Conservation (phyloP, 2,113 vertebrate genomes). For the Pomatostomus ruficeps region DNA sequence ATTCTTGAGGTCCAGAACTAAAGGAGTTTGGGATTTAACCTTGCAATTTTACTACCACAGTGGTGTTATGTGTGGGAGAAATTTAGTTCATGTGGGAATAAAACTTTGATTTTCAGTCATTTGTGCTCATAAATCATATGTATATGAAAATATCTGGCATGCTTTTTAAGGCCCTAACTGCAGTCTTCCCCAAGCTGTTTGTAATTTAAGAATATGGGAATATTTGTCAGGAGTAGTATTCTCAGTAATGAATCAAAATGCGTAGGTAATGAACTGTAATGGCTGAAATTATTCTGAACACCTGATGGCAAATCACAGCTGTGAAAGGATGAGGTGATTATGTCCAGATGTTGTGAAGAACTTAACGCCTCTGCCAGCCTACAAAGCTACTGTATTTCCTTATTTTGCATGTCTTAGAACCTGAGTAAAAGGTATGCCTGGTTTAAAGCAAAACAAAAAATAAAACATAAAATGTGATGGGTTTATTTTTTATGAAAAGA, state of each 20-base stretch:
- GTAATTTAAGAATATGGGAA: neutral
- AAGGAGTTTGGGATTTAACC: neutral
- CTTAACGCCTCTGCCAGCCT: neutral
- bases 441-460: neutral
- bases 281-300: neutral
- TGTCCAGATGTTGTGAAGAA: neutral
- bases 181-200: neutral
- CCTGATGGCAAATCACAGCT: neutral
- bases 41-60: neutral
- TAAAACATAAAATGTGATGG: neutral
- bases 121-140: neutral
- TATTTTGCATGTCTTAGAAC: neutral
- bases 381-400: neutral
- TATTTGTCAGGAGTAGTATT: neutral
- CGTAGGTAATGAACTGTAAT: neutral
- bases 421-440: neutral
- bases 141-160: neutral
- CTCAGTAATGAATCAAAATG: neutral
- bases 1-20: neutral
- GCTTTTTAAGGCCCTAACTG: neutral
- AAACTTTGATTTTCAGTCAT: neutral
- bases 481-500: neutral
- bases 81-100: neutral
- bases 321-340: neutral
- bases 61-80: neutral